Percentiles rank a stretch among this genome's conserved stretches.
Conservation (phyloP, 35 echinoderm and acorn worm species). For the Lytechinus pictus region DNA sequence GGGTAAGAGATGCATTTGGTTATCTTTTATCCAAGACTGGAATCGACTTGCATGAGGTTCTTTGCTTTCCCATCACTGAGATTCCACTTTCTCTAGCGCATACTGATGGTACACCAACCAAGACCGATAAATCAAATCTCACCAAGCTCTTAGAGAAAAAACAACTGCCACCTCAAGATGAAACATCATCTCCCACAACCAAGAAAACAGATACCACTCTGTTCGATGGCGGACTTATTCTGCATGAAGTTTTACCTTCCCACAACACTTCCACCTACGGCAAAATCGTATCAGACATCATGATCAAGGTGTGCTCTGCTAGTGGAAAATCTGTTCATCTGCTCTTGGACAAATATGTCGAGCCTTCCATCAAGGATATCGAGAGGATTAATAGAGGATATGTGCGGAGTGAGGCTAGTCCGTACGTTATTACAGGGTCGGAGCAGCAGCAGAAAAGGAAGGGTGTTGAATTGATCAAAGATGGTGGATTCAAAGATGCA, state of each 20-base stretch:
- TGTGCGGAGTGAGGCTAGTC: constrained; percentile 53
- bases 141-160: constrained; percentile 37
- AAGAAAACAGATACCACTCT: constrained; percentile 50
- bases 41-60: constrained; percentile 60
- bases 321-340: constrained; percentile 55
- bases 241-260: constrained; percentile 48
- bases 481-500: constrained; percentile 62
- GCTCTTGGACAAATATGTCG: constrained; percentile 61
- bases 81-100: constrained; percentile 73
- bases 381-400: constrained; percentile 56
- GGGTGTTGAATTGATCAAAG: constrained; percentile 45
- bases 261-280: neutral
- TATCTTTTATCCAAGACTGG: constrained; percentile 66
- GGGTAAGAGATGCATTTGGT: constrained; percentile 71
- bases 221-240: constrained; percentile 60
- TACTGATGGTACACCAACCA: constrained; percentile 65
- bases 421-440: constrained; percentile 60
- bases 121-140: constrained; percentile 49
- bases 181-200: constrained; percentile 6
- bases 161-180: constrained; percentile 30
- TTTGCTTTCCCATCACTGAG: constrained; percentile 69
- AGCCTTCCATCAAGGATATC: constrained; percentile 59
- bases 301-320: constrained; percentile 45
- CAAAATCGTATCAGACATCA: constrained; percentile 49
- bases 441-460: constrained; percentile 59